phyloP scores from a whole-genome alignment of 2,113 vertebrate species.

The Actenoides lindsayi region DNA sequence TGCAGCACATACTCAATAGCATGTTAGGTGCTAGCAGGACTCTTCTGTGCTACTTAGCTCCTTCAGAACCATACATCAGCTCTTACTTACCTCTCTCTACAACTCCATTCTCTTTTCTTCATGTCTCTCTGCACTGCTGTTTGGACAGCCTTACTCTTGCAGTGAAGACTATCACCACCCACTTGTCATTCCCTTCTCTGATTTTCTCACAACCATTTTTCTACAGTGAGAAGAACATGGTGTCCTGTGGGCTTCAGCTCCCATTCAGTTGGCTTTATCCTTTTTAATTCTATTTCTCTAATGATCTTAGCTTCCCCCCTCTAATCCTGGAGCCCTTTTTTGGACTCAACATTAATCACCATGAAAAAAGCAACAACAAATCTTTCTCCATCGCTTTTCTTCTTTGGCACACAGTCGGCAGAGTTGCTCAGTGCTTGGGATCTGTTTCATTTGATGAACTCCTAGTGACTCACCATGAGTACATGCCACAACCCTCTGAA shows the following conservation, averaged over 20 bases:
- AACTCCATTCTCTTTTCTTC: background rate
- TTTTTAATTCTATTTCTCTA: background rate
- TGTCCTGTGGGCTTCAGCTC: background rate
- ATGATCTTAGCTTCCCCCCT: background rate
- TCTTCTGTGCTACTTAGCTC: background rate
- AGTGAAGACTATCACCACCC: background rate
- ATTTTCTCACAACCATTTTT: background rate
- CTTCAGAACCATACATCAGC: background rate
- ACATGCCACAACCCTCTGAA: background rate
- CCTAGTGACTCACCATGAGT: constrained; percentile 12
- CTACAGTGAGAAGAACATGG: background rate
- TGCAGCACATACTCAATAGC: background rate
- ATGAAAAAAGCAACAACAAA: background rate
- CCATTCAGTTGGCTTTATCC: background rate
- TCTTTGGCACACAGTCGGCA: background rate
- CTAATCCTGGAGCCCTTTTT: background rate
- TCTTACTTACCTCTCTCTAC: background rate
- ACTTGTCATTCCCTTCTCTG: background rate
- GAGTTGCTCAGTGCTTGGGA: background rate
- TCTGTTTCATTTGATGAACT: background rate
- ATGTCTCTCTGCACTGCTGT: background rate
- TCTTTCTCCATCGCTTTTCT: background rate
- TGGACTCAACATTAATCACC: background rate
- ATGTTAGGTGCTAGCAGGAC: background rate
- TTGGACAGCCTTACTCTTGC: background rate